Base-by-base conservation (phyloP, 2,797 vertebrate genomes). In the Galagoides demidoff region DNA sequence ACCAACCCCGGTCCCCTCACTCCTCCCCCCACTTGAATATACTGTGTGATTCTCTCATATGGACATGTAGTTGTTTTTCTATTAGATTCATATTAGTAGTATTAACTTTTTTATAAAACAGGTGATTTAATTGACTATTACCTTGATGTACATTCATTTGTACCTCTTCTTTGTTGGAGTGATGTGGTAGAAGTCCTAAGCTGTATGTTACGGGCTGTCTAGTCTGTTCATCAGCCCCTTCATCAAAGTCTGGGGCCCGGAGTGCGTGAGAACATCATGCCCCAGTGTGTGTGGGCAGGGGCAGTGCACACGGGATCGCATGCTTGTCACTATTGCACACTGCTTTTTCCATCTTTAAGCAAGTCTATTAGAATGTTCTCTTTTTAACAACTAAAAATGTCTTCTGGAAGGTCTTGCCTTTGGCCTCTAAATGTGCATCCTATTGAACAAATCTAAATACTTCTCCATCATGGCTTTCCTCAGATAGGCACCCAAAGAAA, bases 271-370 rank as follows among this genome's bases (percentile, higher is more conserved):
- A 23, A 12, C 68, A 63, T 34, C 27, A 10, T 31, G 2, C 10
- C 3, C 71, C 8, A 23, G 0, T 16, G 27, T 76, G 25, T 23
- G 6, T 39, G 27, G 1, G 4, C 52, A 11, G 1, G 3, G 29
- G 2, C 13, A 70, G 0, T 0, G 19, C 23, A 31, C 12, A 0
- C 64, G 25, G 57, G 10, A 34, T 68, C 63, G 5, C 3, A 37
- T 43, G 9, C 9, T 39, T 52, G 3, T 17, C 49, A 68, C 6
- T 14, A 76, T 17, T 68, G 39, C 88, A 5, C 0, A 7, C 10
- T 71, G 13, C 14, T 68, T 76, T 73, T 64, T 17, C 27, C 34
- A 17, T 55, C 23, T 68, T 87, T 82, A 55, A 82, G 57, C 7
- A 39, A 68, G 55, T 34, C 2, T 76, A 1, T 79, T 43, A 39